phyloP scores from a whole-genome alignment of 2,113 vertebrate species.

The Pholis gunnellus region DNA sequence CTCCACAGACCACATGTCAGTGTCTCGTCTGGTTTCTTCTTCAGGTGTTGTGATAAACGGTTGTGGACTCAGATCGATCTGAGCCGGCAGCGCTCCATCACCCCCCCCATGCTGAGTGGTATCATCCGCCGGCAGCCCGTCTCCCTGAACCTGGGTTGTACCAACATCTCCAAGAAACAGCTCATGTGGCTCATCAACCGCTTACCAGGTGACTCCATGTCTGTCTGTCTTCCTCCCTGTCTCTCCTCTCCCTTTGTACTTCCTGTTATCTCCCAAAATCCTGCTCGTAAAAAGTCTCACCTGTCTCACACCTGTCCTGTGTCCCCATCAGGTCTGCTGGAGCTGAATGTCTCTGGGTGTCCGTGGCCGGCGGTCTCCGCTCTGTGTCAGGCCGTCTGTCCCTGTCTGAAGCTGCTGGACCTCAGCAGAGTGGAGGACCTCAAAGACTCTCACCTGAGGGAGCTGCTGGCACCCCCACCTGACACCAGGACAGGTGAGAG shows the following conservation, averaged over 20 bases:
- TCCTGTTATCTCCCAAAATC: not conserved
- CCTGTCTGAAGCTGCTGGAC: constrained; percentile 90
- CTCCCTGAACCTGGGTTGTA: constrained; percentile 90
- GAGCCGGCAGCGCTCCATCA: constrained; percentile 91
- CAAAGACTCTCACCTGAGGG: constrained; percentile 92
- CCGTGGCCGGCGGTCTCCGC: constrained; percentile 90
- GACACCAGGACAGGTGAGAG: constrained; percentile 88
- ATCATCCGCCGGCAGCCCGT: constrained; percentile 91
- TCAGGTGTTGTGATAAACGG: constrained; percentile 92
- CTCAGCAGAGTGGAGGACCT: constrained; percentile 92
- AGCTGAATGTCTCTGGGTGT: constrained; percentile 89
- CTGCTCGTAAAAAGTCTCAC: not conserved
- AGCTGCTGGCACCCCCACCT: constrained; percentile 88
- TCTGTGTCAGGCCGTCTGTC: constrained; percentile 90
- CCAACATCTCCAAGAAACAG: constrained; percentile 95
- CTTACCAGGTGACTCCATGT: constrained; percentile 81
- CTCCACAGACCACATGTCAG: not conserved
- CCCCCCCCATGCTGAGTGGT: constrained; percentile 92
- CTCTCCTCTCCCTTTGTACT: not conserved
- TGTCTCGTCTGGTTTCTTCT: not conserved
- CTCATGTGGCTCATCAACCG: constrained; percentile 95
- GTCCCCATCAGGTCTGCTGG: constrained; percentile 85
- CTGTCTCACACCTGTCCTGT: not conserved
- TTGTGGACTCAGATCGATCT: constrained; percentile 92
- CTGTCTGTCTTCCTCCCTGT: no score